A percentile compares a stretch with the other conserved stretches of the same genome.
These are phyloP conservation scores for Galemys pyrenaicus DNA, from an alignment of 2,113 vertebrate species.

Conservation along the genomic window DNA sequence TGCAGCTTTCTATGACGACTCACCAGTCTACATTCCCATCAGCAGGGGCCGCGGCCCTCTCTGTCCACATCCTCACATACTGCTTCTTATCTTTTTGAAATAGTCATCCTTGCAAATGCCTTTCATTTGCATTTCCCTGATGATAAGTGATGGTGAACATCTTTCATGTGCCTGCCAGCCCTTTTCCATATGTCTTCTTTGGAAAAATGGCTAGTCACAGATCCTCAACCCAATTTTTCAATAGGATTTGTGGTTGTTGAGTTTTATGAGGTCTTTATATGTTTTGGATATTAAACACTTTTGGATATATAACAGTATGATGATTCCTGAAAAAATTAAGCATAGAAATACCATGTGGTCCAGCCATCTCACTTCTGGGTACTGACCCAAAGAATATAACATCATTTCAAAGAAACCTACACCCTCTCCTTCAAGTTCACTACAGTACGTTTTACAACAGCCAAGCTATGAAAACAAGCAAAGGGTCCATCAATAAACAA, in stretches of 20 bases:
- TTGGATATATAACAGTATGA: no score
- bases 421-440: not conserved
- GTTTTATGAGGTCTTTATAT: not conserved
- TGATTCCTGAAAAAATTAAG: not conserved
- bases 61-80: not conserved
- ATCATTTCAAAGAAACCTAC: not conserved
- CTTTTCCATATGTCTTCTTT: not conserved
- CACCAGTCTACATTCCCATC: not conserved
- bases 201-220: not conserved
- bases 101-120: not conserved
- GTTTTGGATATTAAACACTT: not conserved
- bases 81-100: not conserved
- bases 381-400: not conserved
- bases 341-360: not conserved
- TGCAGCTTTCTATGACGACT: not conserved
- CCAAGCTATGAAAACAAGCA: not conserved
- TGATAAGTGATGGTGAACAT: not conserved
- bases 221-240: no score
- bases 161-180: not conserved
- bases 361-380: not conserved
- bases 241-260: not conserved
- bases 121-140: not conserved
- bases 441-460: not conserved
- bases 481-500: not conserved
- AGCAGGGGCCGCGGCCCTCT: not conserved